Evolutionary conservation across 2,888 invertebrate species (phyloP), one percentile per base, ranked within the genome.

Genomic region (Ethmia dodecea): DNA sequence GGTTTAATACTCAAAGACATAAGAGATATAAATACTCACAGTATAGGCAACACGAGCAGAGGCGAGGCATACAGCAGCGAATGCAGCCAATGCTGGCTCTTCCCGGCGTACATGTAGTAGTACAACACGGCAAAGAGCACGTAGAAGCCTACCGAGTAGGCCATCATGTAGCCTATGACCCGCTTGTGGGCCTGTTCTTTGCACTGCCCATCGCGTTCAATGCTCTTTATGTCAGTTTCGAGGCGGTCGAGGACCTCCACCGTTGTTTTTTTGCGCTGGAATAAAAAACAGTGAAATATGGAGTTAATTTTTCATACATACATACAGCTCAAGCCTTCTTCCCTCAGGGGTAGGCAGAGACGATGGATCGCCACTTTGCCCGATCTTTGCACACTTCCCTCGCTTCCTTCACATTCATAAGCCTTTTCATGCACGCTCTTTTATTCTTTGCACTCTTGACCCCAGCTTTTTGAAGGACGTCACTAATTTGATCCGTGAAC

Each of bases 121-220:
- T 94, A 93, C 15, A 93, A 61, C 16, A 93, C 69, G 5, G 93
- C 93, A 43, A 91, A 90, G 26, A 94, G 62, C 28, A 94, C 88
- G 55, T 93, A 92, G 3, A 93, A 39, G 9, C 90, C 91, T 24
- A 93, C 90, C 2, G 92, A 92, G 48, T 91, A 89, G 41, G 88
- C 88, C 72, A 89, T 88, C 33, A 97, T 90, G 53, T 92, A 91
- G 26, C 94, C 94, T 31, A 96, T 92, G 44, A 96, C 91, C 31
- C 92, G 90, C 63, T 94, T 94, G 68, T 94, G 94, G 27, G 89
- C 89, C 60, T 93, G 90, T 65, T 96, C 93, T 13, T 95, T 96
- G 60, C 89, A 90, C 33, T 91, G 88, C 11, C 93, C 91, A 83
- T 93, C 94, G 60, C 91, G 89, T 64, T 97, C 94, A 37, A 97